These are phyloP conservation scores for Eretmochelys imbricata DNA, from an alignment of 2,113 vertebrate species.

Conservation along the genomic window DNA sequence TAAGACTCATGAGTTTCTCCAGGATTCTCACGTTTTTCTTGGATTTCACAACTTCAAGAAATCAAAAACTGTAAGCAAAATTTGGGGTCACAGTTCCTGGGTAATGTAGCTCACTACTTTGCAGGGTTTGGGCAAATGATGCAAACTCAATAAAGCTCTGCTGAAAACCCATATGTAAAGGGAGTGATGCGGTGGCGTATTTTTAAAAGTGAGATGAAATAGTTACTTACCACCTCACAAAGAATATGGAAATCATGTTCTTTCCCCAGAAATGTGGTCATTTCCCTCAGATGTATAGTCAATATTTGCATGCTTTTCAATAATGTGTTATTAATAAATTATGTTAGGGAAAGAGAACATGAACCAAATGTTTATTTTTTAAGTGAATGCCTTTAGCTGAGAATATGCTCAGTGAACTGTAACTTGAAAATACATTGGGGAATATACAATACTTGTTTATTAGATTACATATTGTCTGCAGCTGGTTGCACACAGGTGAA, in stretches of 20 bases:
- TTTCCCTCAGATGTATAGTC: not conserved
- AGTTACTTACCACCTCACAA: not conserved
- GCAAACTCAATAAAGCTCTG: not conserved
- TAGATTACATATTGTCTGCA: not conserved
- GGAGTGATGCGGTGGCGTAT: not conserved
- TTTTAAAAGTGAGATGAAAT: not conserved
- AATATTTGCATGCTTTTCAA: not conserved
- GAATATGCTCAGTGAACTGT: not conserved
- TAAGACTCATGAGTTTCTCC: not conserved
- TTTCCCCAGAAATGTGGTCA: not conserved
- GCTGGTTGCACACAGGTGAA: not conserved
- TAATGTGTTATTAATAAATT: not conserved
- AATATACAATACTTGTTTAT: not conserved
- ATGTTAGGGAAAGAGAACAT: slow-evolving; percentile 22
- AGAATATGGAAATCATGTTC: not conserved
- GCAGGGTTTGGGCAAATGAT: not conserved
- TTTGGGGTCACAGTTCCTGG: not conserved
- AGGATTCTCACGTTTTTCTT: not conserved
- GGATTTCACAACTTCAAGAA: not conserved
- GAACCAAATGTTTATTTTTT: not conserved
- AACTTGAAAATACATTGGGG: not conserved
- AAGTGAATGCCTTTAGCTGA: not conserved
- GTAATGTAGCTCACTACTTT: not conserved
- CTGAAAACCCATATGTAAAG: not conserved
- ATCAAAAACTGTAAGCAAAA: not conserved